Conservation (phyloP, 2,888 invertebrate genomes). For the Diplolepis rosae region DNA sequence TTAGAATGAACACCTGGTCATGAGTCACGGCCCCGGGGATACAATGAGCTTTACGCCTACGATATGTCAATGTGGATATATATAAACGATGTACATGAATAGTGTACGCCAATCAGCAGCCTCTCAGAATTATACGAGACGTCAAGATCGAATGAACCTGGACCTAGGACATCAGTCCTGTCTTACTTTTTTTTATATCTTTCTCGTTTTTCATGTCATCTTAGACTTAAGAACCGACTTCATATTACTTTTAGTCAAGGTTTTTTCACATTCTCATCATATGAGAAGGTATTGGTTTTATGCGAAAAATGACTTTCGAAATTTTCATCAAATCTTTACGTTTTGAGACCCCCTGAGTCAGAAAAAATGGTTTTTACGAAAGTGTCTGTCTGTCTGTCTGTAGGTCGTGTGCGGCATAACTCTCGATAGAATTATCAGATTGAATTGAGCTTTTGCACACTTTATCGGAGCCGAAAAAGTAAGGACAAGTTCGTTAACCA, state of each 20-base stretch:
- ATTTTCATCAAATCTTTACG: too few species aligned
- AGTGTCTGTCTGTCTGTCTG: too few species aligned
- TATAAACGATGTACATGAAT: neutral
- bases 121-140: neutral
- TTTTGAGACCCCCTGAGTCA: too few species aligned
- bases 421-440: too few species aligned
- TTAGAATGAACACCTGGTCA: constrained; percentile 47
- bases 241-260: neutral
- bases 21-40: constrained; percentile 24
- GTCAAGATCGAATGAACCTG: neutral
- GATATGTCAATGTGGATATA: neutral
- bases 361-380: too few species aligned
- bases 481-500: too few species aligned
- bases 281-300: too few species aligned
- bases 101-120: neutral
- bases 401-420: too few species aligned
- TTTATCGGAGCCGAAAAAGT: too few species aligned
- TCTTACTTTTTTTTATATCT: neutral
- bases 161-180: neutral
- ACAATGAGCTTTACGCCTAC: constrained; percentile 11
- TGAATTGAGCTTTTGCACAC: too few species aligned
- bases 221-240: neutral
- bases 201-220: neutral
- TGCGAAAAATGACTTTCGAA: too few species aligned
- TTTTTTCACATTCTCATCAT: too few species aligned